Base-by-base conservation (phyloP, 2,797 vertebrate species). In the Rallus crepitans region DNA sequence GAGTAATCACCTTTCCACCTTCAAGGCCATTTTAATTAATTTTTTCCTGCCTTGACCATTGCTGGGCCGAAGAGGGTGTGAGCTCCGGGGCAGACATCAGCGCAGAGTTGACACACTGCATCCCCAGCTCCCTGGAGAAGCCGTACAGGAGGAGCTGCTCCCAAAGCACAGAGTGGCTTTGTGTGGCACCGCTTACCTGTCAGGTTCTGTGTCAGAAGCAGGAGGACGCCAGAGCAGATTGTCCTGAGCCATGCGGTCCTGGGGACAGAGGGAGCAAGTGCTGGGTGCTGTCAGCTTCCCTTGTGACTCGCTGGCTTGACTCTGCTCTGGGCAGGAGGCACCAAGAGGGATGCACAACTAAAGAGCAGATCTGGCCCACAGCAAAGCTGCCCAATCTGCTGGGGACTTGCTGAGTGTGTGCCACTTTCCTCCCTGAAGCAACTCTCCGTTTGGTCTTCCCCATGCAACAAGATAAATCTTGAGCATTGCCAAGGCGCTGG, bases 1-100 rank as follows among this genome's bases (percentile, higher is more conserved):
- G 48, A 84, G 25, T 82, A 79, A 82, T 90, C 81, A 50, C 80
- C 82, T 84, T 94, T 69, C 78, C 71, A 92, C 35, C 69, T 85
- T 71, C 39, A 39, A 42, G 68, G 59, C 59, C 73, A 4, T 48
- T 91, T 55, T 61, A 48, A 45, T 60, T 84, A 48, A 21, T 77
- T 86, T 66, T 88, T 84, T 3, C 50, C 64, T 70, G 30, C 39
- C 24, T 69, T 61, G 50, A 21, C 4, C 0, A 0, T 65, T 40
- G 19, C 48, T 81, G 83, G 48, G 39, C 13, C 7, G 18, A 16
- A 40, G 66, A 19, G 39, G 45, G 15, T 20, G 31, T 35, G 50
- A 82, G 70, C 35, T 73, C 20, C 3, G 0, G 59, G 60, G 77
- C 73, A 78, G 77, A 28, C 16, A 9, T 60, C 68, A 47, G 57